Conservation (phyloP, 2,113 vertebrate species). For the Coracopsis vasa region DNA sequence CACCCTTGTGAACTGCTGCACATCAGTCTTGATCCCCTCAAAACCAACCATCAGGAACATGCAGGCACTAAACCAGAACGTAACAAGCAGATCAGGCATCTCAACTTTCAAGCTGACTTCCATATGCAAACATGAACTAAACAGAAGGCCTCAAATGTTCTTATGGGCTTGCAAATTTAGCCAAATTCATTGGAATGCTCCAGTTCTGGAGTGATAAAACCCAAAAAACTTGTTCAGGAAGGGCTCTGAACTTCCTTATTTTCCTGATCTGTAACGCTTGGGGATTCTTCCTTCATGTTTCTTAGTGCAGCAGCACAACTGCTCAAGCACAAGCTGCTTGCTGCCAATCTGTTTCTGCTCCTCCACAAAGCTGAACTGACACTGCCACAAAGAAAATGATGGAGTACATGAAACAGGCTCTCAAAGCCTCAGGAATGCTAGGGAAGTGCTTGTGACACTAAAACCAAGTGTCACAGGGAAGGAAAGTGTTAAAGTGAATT, state of each 20-base stretch:
- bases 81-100: not conserved
- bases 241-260: not conserved
- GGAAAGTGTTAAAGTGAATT: not conserved
- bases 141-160: not conserved
- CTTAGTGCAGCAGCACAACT: not conserved
- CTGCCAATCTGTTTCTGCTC: not conserved
- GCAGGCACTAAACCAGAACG: not conserved
- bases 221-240: not conserved
- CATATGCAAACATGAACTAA: not conserved
- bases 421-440: not conserved
- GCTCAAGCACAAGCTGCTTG: not conserved
- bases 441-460: accelerated
- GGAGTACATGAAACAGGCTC: not conserved
- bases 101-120: not conserved
- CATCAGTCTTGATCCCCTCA: not conserved
- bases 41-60: not conserved
- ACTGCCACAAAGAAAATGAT: not conserved
- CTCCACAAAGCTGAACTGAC: not conserved
- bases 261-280: not conserved
- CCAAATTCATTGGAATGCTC: not conserved
- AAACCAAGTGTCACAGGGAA: not conserved
- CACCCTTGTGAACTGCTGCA: not conserved
- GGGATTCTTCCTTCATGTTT: not conserved
- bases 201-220: not conserved
- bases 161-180: not conserved